Base-by-base conservation (phyloP, 2,888 invertebrate genomes). In the Smittia aterrima region DNA sequence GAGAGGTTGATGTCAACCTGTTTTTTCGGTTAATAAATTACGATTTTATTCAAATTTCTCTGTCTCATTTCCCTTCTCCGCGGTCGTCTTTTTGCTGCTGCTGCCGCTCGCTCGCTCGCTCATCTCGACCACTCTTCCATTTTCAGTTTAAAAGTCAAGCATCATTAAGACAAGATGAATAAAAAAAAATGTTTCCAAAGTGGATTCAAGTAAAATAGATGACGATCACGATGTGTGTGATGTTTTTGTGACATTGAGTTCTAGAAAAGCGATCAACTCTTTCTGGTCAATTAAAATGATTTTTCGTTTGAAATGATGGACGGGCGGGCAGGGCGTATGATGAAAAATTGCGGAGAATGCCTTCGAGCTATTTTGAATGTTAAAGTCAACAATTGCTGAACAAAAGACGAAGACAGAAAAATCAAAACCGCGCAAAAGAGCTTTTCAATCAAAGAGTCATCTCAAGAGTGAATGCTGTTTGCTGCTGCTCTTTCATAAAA, bases 1-100 rank as follows among this genome's bases (percentile, higher is more conserved):
- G 6, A 18, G 58, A 58, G 1, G 58, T 6, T 13, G 68, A 68
- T 68, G 68, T 68, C 68, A 68, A 68, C 68, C 68, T 68, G 68
- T 68, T 68, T 47, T 47, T 58, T 68, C 9, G 41, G 41, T 47
- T 32, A 41, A 68, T 68, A 68, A 68, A 68, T 68, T 68, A 68
- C 68, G 13, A 66, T 41, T 68, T 68, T 47, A 68, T 68, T 68
- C 20, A 32, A 47, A 47, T 68, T 18, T 32, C 40, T 66, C 38
- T 66, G 22, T 20, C 32, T 47, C 25, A 41, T 41, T 68, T 47
- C 41, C 25, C n/a, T 68, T 68, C 38, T 20, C n/a, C 41, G 24
- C 38, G 40, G 7, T 62, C 62, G 6, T 6, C 27, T 11, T 3
- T 25, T 66, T 66, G 24, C 27, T 66, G 3, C 18, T 24, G 24